phyloP scores from a whole-genome alignment of 2,797 vertebrate genomes.

The Bufotes viridis region DNA sequence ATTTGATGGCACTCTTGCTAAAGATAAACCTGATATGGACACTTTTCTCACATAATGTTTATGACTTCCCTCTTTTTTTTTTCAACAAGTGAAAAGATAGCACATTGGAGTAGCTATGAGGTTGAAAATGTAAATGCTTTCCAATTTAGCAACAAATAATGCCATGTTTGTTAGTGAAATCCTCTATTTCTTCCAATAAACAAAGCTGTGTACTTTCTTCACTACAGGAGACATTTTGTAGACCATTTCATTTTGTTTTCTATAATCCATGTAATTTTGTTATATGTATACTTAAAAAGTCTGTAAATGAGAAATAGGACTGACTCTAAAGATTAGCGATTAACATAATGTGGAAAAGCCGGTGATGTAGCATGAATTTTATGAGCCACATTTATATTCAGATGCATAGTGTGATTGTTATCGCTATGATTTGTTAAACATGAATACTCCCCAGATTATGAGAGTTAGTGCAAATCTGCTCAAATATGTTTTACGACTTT shows the following conservation, averaged over 20 bases:
- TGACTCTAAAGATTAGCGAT: slow-evolving; percentile 58
- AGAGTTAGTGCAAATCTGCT: slow-evolving; percentile 59
- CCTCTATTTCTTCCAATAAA: slow-evolving; percentile 41
- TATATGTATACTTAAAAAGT: slow-evolving; percentile 55
- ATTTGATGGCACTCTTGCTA: slow-evolving; percentile 59
- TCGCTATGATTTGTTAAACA: slow-evolving; percentile 62
- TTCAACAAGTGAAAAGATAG: slow-evolving; percentile 25
- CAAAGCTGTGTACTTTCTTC: slow-evolving; percentile 43
- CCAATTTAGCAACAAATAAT: slow-evolving; percentile 47
- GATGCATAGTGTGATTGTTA: slow-evolving; percentile 62
- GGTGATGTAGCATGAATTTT: slow-evolving; percentile 59
- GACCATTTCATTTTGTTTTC: slow-evolving; percentile 42
- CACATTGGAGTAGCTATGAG: slow-evolving; percentile 28
- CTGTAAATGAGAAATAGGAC: slow-evolving; percentile 46
- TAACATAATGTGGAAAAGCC: slow-evolving; percentile 60
- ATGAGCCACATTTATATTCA: slow-evolving; percentile 61
- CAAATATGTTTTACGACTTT: slow-evolving; percentile 61
- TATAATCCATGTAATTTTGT: slow-evolving; percentile 49
- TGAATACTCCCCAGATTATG: slow-evolving; percentile 61
- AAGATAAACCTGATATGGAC: slow-evolving; percentile 29
- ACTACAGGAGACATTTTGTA: slow-evolving; percentile 38
- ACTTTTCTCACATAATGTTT: slow-evolving; percentile 15
- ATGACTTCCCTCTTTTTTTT: not conserved
- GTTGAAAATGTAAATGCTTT: slow-evolving; percentile 48
- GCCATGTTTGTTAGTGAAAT: slow-evolving; percentile 57